phyloP scores from a whole-genome alignment of 2,797 vertebrate species.

The Tragelaphus eurycerus region DNA sequence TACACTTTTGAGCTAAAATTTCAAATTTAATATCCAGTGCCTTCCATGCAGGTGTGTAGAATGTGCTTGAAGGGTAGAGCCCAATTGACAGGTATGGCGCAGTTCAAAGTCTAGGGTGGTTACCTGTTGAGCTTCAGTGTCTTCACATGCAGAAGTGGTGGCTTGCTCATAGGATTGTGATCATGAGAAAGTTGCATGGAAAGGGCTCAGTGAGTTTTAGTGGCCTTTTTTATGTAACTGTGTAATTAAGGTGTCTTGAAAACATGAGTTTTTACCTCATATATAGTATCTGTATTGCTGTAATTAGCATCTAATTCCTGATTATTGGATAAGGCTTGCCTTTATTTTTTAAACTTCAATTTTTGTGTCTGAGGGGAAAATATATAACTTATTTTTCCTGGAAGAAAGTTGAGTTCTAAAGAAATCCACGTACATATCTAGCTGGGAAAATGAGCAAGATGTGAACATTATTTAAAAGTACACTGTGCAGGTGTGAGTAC shows the following conservation, averaged over 20 bases:
- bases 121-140: neutral
- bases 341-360: neutral
- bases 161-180: neutral
- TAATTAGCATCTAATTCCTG: neutral
- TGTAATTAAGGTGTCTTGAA: slow-evolving; percentile 1
- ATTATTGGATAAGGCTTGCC: slow-evolving; percentile 4
- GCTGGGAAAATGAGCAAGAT: neutral
- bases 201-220: neutral
- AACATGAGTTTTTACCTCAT: neutral
- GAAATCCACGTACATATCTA: neutral
- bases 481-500: neutral
- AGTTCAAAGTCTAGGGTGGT: neutral
- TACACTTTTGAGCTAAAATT: slow-evolving; percentile 22
- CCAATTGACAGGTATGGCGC: neutral
- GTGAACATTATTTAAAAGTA: neutral
- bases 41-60: neutral
- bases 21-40: neutral
- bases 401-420: slow-evolving; percentile 9
- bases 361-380: slow-evolving; percentile 4
- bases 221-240: neutral
- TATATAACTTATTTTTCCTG: neutral
- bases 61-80: neutral
- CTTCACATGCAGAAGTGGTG: neutral
- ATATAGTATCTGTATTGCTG: neutral
- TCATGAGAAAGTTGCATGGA: neutral